Evolutionary conservation across 2,797 vertebrate species (phyloP).

Genomic region (Margarornis squamiger): DNA sequence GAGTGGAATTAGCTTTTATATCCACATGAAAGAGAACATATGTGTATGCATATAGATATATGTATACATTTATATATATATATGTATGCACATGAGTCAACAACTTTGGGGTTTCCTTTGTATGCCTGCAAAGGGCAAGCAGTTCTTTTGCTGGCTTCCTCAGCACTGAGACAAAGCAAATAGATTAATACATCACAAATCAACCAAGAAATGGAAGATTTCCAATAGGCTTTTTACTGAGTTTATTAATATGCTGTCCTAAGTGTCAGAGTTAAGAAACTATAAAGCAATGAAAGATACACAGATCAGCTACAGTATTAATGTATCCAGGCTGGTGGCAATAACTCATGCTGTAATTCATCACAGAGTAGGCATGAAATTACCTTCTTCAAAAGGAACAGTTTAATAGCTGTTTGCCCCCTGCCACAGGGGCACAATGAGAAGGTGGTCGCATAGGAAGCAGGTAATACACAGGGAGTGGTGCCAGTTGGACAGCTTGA

Average conservation of each 20-base stretch:
- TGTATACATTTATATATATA: not conserved
- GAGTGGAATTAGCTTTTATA: not conserved
- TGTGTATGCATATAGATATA: not conserved
- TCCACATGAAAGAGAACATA: not conserved
- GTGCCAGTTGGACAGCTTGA: not conserved
- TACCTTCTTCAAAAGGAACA: not conserved
- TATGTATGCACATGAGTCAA: not conserved
- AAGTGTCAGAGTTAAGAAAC: not conserved
- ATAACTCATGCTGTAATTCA: not conserved
- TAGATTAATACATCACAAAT: not conserved
- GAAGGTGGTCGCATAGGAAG: not conserved
- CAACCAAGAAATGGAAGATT: not conserved
- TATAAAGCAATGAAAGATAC: not conserved
- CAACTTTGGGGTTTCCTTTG: not conserved
- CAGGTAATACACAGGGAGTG: not conserved
- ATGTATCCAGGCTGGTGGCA: not conserved
- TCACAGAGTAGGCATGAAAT: not conserved
- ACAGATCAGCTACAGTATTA: not conserved
- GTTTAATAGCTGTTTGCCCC: not conserved
- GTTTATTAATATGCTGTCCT: not conserved
- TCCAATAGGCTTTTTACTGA: not conserved
- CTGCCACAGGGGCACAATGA: accelerated
- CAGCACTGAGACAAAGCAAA: not conserved
- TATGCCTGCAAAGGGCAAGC: not conserved
- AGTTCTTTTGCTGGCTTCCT: not conserved